These are phyloP conservation scores for Cichlasoma orientale DNA, from an alignment of 2,797 vertebrate species.

Conservation along the genomic window DNA sequence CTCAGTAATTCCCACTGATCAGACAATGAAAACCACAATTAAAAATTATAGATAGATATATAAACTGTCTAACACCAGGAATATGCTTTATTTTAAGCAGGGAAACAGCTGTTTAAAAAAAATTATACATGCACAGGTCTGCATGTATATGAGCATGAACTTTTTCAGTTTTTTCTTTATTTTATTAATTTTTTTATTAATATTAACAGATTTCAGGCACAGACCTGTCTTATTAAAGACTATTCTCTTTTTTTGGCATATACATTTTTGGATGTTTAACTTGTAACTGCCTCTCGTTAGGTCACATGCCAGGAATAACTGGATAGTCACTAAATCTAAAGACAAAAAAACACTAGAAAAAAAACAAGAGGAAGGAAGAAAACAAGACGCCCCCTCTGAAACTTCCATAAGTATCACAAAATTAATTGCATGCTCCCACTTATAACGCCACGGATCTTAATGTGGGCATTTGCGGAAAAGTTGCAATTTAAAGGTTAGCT, in stretches of 20 bases:
- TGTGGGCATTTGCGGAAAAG: neutral
- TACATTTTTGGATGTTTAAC: neutral
- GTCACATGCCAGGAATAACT: neutral
- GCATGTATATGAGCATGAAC: neutral
- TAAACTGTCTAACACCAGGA: neutral
- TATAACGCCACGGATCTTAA: neutral
- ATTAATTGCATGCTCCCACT: neutral
- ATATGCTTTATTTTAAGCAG: neutral
- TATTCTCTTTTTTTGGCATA: too few relatives aligned
- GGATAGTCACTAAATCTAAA: neutral
- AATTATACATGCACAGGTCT: neutral
- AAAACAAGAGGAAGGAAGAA: neutral
- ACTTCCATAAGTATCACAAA: neutral
- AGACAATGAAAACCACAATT: neutral
- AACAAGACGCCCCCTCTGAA: neutral
- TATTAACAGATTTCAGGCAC: too few relatives aligned
- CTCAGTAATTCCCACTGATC: slow-evolving; percentile 5
- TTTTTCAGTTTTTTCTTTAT: neutral
- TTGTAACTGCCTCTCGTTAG: neutral
- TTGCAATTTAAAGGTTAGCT: slow-evolving; percentile 15
- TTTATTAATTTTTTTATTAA: neutral
- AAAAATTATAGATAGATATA: neutral
- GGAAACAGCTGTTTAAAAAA: neutral
- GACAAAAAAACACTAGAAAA: neutral
- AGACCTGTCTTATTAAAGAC: too few relatives aligned